These are phyloP conservation scores for Taurulus bubalis DNA, from an alignment of 2,113 vertebrate species.

Conservation along the genomic window DNA sequence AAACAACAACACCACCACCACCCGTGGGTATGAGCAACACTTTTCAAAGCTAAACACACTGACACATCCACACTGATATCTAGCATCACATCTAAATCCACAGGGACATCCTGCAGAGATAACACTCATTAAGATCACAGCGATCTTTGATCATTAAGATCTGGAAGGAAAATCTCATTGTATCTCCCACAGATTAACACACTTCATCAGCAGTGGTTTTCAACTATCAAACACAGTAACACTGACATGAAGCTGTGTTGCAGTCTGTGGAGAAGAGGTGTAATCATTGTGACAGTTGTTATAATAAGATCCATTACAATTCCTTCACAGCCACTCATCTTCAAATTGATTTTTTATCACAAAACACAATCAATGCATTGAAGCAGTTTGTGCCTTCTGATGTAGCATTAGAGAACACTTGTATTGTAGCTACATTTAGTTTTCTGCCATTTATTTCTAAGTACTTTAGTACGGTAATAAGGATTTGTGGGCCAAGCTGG, in stretches of 20 bases:
- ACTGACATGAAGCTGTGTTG: conserved; percentile 1
- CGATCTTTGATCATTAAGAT: conserved; percentile 55
- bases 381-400: background rate
- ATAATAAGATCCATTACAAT: conserved; percentile 8
- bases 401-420: background rate
- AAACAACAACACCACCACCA: conserved; percentile 55
- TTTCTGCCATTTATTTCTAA: conserved; percentile 15
- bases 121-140: conserved; percentile 58
- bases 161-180: conserved; percentile 35
- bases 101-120: conserved; percentile 38
- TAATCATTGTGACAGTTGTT: background rate
- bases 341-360: conserved; percentile 23
- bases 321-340: conserved; percentile 22
- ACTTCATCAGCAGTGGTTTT: conserved; percentile 34
- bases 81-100: conserved; percentile 30
- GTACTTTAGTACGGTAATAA: background rate
- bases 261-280: conserved; percentile 7
- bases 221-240: conserved; percentile 21
- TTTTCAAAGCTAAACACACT: conserved; percentile 23
- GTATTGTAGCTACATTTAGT: background rate
- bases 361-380: background rate
- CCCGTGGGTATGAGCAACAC: conserved; percentile 31
- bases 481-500: conserved; percentile 7
- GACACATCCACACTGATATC: conserved; percentile 30
- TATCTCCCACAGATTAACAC: conserved; percentile 21